Evolutionary conservation across 2,888 invertebrate genomes (phyloP).

Genomic region (Palloptera scutellata): DNA sequence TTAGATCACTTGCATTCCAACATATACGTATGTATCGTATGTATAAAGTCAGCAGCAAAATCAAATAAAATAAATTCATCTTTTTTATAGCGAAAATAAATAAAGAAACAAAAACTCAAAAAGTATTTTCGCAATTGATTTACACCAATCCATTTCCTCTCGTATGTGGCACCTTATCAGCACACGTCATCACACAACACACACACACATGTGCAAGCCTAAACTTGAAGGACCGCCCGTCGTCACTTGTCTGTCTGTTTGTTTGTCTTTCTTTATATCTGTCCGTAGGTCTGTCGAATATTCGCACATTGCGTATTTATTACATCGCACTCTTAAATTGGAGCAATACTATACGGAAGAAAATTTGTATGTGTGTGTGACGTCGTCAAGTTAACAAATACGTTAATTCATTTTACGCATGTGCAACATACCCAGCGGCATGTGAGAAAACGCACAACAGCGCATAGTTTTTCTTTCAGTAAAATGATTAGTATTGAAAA

Average conservation of each 20-base stretch:
- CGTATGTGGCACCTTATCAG: slow-evolving; percentile 14
- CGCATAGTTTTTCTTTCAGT: too few species aligned
- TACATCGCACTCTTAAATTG: slow-evolving; percentile 47
- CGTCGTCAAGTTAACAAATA: slow-evolving; percentile 45
- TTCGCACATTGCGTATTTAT: slow-evolving; percentile 20
- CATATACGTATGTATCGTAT: too few species aligned
- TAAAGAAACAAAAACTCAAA: background rate
- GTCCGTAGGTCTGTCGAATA: slow-evolving; percentile 15
- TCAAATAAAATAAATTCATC: too few species aligned
- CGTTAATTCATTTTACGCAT: slow-evolving; percentile 59
- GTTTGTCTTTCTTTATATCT: slow-evolving; percentile 2
- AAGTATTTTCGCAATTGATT: slow-evolving; percentile 8
- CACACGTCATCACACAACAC: slow-evolving; percentile 12
- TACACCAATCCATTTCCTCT: slow-evolving; percentile 15
- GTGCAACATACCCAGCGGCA: slow-evolving; percentile 16
- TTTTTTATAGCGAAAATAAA: background rate
- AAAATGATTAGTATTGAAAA: too few species aligned
- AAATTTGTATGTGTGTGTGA: background rate
- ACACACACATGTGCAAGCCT: background rate
- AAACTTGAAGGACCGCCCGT: slow-evolving; percentile 45
- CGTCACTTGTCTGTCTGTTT: slow-evolving; percentile 53
- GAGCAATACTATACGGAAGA: slow-evolving; percentile 45
- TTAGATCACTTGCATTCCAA: too few species aligned
- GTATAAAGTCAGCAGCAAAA: too few species aligned
- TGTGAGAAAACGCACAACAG: too few species aligned